These are phyloP conservation scores for Phalacrocorax carbo DNA, from an alignment of 2,113 vertebrate species.

Conservation along the genomic window DNA sequence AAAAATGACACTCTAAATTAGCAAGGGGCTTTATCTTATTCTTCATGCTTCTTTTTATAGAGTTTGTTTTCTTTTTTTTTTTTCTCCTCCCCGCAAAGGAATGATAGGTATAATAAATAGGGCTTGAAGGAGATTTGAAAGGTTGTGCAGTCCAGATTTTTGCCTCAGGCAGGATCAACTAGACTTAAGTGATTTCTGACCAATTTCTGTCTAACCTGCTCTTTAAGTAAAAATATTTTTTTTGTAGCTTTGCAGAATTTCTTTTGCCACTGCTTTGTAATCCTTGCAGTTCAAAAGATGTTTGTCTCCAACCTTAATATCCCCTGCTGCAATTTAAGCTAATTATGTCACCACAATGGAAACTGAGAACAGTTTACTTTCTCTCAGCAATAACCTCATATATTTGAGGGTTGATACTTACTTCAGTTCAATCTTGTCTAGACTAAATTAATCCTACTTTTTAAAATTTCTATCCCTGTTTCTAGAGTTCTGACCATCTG, in stretches of 20 bases:
- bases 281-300: not conserved
- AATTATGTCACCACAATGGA: not conserved
- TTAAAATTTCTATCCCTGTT: not conserved
- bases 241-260: not conserved
- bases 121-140: not conserved
- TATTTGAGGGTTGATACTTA: not conserved
- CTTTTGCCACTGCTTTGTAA: not conserved
- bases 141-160: not conserved
- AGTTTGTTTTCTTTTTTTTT: not conserved
- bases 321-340: not conserved
- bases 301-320: not conserved
- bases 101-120: not conserved
- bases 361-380: not conserved
- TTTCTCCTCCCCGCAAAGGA: not conserved
- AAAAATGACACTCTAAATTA: not conserved
- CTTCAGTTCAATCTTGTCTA: not conserved
- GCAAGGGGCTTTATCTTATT: not conserved
- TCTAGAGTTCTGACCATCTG: not conserved
- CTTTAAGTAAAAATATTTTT: not conserved
- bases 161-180: not conserved
- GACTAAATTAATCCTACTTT: not conserved
- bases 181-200: not conserved
- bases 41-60: not conserved
- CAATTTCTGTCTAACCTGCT: not conserved
- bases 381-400: not conserved